A percentile compares a stretch with the other conserved stretches of the same genome.
phyloP scores from a whole-genome alignment of 2,888 invertebrate genomes.

The Strigamia transsilvanica region DNA sequence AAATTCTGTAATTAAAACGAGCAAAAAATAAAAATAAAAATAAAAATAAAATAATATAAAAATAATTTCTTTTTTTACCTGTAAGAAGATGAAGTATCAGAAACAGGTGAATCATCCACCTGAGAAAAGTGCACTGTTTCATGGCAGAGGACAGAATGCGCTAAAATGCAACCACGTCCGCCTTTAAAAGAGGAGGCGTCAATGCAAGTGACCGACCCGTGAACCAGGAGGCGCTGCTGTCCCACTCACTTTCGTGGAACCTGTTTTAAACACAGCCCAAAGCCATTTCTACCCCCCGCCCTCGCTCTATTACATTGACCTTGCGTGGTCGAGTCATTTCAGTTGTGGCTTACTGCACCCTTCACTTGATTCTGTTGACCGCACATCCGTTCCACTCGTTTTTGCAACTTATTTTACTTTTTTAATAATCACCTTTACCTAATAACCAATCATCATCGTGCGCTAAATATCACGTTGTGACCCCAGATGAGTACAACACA shows the following conservation, averaged over 20 bases:
- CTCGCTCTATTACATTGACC: slow-evolving; percentile 38
- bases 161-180: neutral
- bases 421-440: slow-evolving; percentile 1
- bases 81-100: neutral
- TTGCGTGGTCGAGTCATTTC: slow-evolving; percentile 31
- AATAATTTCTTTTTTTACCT: slow-evolving; percentile 2
- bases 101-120: neutral
- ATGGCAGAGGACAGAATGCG: neutral
- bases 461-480: slow-evolving; percentile 20
- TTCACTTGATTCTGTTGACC: neutral
- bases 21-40: neutral
- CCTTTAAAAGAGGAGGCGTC: slow-evolving; percentile 32
- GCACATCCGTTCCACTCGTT: neutral
- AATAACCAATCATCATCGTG: slow-evolving; percentile 8
- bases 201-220: slow-evolving; percentile 37
- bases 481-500: neutral
- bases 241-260: slow-evolving; percentile 41
- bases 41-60: neutral
- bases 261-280: slow-evolving; percentile 5
- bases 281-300: slow-evolving; percentile 2
- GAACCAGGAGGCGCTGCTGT: slow-evolving; percentile 40
- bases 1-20: neutral
- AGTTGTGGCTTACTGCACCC: neutral
- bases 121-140: neutral
- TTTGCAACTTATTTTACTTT: neutral